Evolutionary conservation across 1,140 invertebrate species (phyloP).

Genomic region (Lordiphosa collinella): DNA sequence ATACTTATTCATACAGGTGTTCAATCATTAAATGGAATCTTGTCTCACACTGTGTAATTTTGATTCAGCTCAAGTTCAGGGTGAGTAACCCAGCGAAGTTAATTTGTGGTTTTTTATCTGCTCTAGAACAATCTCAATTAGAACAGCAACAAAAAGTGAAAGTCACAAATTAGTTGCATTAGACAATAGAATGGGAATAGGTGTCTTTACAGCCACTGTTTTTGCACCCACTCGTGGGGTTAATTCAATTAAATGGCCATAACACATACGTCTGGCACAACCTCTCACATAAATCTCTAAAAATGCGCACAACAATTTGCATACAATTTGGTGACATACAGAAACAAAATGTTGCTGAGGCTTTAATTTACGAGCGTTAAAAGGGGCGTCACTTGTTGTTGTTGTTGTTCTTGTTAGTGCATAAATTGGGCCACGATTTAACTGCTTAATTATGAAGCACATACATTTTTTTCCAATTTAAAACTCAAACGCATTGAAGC

Average conservation of each 20-base stretch:
- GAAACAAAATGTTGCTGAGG: slow-evolving; percentile 16
- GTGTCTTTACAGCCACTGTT: not conserved
- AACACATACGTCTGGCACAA: slow-evolving; percentile 19
- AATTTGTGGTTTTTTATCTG: slow-evolving; percentile 6
- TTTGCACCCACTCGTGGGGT: slow-evolving; percentile 20
- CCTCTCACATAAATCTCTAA: slow-evolving; percentile 54
- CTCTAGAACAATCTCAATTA: slow-evolving; percentile 49
- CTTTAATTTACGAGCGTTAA: slow-evolving; percentile 58
- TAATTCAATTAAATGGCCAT: slow-evolving; percentile 48
- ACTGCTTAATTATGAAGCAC: slow-evolving; percentile 65
- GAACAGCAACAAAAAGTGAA: slow-evolving; percentile 61
- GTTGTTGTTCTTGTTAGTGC: slow-evolving; percentile 2
- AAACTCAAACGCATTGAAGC: slow-evolving; percentile 44
- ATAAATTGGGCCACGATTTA: slow-evolving; percentile 28
- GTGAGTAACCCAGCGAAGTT: slow-evolving; percentile 45
- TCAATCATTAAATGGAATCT: slow-evolving; percentile 25
- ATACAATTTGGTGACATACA: slow-evolving; percentile 65
- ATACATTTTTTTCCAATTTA: slow-evolving; percentile 34
- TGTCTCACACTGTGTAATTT: slow-evolving; percentile 23
- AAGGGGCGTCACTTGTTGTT: slow-evolving; percentile 46
- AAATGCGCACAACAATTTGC: slow-evolving; percentile 50
- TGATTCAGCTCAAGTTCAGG: slow-evolving; percentile 58
- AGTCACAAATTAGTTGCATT: slow-evolving; percentile 29
- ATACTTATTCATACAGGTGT: slow-evolving; percentile 35
- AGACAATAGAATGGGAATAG: slow-evolving; percentile 1